Conservation (phyloP, 2,888 invertebrate genomes). For the Miltochrista miniata region DNA sequence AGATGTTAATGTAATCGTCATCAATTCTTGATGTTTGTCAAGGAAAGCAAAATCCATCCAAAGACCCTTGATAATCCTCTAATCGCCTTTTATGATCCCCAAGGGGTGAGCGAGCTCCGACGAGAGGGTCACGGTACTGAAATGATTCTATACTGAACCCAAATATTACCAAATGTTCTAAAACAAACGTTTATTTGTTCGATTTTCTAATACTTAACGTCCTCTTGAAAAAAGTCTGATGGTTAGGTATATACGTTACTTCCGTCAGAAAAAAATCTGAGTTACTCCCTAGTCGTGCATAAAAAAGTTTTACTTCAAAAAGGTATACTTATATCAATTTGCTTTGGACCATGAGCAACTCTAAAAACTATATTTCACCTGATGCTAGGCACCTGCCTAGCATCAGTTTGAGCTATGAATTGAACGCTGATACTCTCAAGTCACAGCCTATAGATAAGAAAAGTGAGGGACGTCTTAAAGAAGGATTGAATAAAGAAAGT, state of each 20-base stretch:
- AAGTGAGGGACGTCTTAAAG: no score
- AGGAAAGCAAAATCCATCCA: constrained; percentile 1
- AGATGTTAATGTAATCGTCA: background rate
- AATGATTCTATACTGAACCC: background rate
- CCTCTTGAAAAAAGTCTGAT: background rate
- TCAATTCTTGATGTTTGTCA: background rate
- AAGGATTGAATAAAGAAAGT: no score
- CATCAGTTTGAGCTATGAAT: no score
- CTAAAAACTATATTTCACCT: no score
- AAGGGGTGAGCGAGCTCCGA: constrained; percentile 1
- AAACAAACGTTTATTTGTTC: background rate
- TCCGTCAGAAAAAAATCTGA: no score
- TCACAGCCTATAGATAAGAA: no score
- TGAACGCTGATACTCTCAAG: no score
- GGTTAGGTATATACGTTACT: background rate
- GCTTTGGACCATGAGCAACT: no score
- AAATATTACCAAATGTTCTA: background rate
- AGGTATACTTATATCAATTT: no score
- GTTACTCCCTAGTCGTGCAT: no score
- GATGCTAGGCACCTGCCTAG: no score
- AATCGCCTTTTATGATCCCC: constrained; percentile 10
- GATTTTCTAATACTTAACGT: background rate
- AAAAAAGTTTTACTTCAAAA: no score
- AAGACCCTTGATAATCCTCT: constrained; percentile 11
- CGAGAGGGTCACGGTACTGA: constrained; percentile 1